Evolutionary conservation across 2,888 invertebrate genomes (phyloP).

Genomic region (Nomada hirtipes): DNA sequence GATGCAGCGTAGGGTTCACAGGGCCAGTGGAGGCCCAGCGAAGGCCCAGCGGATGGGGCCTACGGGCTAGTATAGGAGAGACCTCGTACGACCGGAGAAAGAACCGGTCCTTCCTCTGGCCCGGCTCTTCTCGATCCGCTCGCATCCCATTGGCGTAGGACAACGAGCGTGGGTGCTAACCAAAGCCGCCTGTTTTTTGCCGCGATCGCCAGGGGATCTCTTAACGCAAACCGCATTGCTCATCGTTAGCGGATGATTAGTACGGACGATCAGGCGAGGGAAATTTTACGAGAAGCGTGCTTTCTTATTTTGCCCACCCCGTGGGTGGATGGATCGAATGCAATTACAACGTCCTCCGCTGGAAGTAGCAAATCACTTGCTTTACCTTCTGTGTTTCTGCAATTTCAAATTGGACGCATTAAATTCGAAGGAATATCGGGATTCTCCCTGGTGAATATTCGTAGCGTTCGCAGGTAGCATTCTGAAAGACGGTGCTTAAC

Average conservation of each 20-base stretch:
- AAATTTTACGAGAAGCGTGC: constrained; percentile 12
- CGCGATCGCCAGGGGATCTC: constrained; percentile 36
- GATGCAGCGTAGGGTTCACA: constrained; percentile 55
- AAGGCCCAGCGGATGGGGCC: constrained; percentile 55
- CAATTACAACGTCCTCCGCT: neutral
- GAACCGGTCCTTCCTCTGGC: constrained; percentile 77
- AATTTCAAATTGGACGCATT: neutral
- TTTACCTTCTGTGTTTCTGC: neutral
- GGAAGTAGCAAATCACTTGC: neutral
- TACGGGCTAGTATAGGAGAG: constrained; percentile 60
- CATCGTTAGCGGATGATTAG: constrained; percentile 47
- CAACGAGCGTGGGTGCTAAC: constrained; percentile 74
- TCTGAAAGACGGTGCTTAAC: neutral
- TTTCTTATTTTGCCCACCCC: constrained; percentile 7
- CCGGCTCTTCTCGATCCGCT: constrained; percentile 67
- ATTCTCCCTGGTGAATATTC: no score
- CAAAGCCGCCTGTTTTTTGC: constrained; percentile 53
- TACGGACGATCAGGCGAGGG: neutral
- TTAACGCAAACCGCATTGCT: constrained; percentile 31
- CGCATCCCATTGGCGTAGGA: constrained; percentile 75
- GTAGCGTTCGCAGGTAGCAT: neutral
- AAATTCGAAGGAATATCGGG: neutral
- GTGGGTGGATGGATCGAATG: constrained; percentile 26
- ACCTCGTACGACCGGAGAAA: constrained; percentile 69
- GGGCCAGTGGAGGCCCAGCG: constrained; percentile 38